A percentile compares a stretch with the other conserved stretches of the same genome.
Conservation (phyloP, 2,888 invertebrate genomes). For the Brachyopa scutellaris region DNA sequence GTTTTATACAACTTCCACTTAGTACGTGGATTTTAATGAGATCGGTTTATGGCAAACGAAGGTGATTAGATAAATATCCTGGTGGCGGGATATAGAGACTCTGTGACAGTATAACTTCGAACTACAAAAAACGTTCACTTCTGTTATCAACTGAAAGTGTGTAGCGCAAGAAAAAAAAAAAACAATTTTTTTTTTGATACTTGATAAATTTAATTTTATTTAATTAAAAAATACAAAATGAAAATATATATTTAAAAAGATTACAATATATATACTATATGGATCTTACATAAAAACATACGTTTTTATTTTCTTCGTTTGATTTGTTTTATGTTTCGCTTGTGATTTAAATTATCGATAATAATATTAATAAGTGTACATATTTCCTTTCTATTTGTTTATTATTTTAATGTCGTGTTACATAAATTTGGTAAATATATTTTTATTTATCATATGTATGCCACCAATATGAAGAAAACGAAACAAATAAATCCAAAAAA, state of each 20-base stretch:
- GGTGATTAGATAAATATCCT: no score
- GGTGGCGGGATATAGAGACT: no score
- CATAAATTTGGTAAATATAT: conserved; percentile 62
- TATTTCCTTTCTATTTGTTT: conserved; percentile 42
- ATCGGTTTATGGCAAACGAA: no score
- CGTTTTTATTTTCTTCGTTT: conserved; percentile 22
- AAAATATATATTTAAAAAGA: conserved; percentile 71
- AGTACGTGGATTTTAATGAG: no score
- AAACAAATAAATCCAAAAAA: conserved; percentile 15
- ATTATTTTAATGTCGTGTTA: conserved; percentile 22
- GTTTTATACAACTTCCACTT: no score
- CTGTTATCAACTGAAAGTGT: neutral
- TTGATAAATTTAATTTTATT: conserved; percentile 70
- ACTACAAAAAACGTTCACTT: no score
- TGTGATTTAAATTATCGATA: conserved; percentile 50
- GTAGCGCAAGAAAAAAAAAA: neutral
- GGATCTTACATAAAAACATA: conserved; percentile 66
- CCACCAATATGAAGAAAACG: conserved; percentile 42
- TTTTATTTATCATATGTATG: conserved; percentile 10
- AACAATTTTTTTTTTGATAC: conserved; percentile 28
- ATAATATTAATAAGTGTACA: conserved; percentile 66
- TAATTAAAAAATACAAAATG: conserved; percentile 73
- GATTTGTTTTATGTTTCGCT: conserved; percentile 21
- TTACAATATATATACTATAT: conserved; percentile 65
- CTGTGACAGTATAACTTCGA: no score